Percentiles rank a stretch among this genome's conserved stretches.
phyloP scores from a whole-genome alignment of 2,888 invertebrate species.

The Diplolepis rosae region DNA sequence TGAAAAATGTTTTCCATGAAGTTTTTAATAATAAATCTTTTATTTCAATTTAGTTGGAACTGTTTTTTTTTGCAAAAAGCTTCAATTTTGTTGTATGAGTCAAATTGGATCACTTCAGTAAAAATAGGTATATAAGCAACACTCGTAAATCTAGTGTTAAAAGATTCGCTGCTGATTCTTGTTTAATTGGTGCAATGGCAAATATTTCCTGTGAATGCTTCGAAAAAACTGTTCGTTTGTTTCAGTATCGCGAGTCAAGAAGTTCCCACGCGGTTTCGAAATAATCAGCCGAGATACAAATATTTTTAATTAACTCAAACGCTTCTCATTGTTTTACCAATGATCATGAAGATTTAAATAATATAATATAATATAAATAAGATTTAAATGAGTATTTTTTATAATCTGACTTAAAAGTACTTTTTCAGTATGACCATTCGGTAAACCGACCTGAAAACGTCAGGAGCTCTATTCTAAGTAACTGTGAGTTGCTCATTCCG shows the following conservation, averaged over 20 bases:
- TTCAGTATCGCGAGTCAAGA: not conserved
- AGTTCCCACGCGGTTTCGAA: constrained; percentile 13
- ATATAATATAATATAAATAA: too few relatives aligned
- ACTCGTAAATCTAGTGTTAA: too few relatives aligned
- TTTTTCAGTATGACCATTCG: constrained; percentile 12
- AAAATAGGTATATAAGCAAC: too few relatives aligned
- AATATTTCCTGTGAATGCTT: constrained; percentile 1
- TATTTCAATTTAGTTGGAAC: too few relatives aligned
- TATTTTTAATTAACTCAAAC: not conserved
- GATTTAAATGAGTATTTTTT: not conserved
- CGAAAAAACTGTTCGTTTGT: constrained; percentile 4
- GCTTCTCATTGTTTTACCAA: constrained; percentile 7
- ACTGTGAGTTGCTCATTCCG: not conserved
- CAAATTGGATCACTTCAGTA: too few relatives aligned
- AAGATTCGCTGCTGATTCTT: not conserved
- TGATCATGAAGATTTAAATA: constrained; percentile 5
- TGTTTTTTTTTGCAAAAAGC: too few relatives aligned
- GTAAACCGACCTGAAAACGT: constrained; percentile 9
- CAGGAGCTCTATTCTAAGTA: constrained; percentile 4
- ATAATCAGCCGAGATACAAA: not conserved
- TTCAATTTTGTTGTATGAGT: too few relatives aligned
- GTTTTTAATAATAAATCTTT: too few relatives aligned
- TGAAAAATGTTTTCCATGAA: too few relatives aligned
- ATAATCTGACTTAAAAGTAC: not conserved
- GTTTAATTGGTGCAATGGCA: not conserved